A percentile compares a stretch with the other conserved stretches of the same genome.
Evolutionary conservation across 2,113 vertebrate genomes (phyloP).

Genomic region (Euleptes europaea): DNA sequence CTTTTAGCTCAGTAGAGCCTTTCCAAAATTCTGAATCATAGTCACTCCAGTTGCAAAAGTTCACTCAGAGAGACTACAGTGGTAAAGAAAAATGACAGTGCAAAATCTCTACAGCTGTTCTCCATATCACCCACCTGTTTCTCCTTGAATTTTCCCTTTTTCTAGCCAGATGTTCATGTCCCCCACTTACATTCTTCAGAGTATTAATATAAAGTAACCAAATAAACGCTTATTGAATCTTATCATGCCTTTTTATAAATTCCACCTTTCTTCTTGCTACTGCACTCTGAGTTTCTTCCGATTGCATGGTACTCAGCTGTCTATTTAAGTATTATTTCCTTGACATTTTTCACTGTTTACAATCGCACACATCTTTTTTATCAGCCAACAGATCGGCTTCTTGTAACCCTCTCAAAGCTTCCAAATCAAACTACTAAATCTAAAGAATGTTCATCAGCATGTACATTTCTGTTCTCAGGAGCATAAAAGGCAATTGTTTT

Average conservation of each 20-base stretch:
- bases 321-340: background rate
- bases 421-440: background rate
- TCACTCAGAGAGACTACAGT: background rate
- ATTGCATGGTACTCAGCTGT: background rate
- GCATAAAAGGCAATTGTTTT: background rate
- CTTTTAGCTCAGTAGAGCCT: background rate
- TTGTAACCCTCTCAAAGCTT: background rate
- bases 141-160: background rate
- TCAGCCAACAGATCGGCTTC: background rate
- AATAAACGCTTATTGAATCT: background rate
- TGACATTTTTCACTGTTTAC: background rate
- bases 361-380: background rate
- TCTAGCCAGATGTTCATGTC: background rate
- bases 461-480: background rate
- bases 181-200: background rate
- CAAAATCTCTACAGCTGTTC: constrained; percentile 5
- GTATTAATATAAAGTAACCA: background rate
- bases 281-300: background rate
- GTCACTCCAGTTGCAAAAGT: background rate
- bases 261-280: background rate
- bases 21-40: background rate
- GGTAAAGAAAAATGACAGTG: constrained; percentile 17
- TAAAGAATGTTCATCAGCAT: background rate
- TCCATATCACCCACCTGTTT: background rate
- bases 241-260: background rate